These are phyloP conservation scores for Apoda limacodes DNA, from an alignment of 2,888 invertebrate genomes.

Conservation along the genomic window DNA sequence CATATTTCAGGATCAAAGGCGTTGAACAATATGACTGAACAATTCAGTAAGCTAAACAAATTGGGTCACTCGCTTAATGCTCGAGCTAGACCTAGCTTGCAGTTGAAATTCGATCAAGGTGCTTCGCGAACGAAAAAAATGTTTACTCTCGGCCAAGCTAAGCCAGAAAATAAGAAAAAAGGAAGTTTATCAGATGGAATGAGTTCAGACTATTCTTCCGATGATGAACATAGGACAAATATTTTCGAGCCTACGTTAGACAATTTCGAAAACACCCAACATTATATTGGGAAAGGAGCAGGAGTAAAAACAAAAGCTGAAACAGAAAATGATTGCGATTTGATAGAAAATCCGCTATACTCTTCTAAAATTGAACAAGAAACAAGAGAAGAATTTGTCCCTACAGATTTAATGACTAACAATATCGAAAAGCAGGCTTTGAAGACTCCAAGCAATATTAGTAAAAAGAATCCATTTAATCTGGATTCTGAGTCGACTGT, in stretches of 20 bases:
- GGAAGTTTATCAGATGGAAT: slow-evolving; percentile 76
- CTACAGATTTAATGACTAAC: slow-evolving; percentile 66
- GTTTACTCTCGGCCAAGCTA: slow-evolving; percentile 61
- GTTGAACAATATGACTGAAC: slow-evolving; percentile 86
- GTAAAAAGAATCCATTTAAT: slow-evolving; percentile 53
- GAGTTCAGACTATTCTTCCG: slow-evolving; percentile 65
- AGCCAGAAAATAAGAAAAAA: slow-evolving; percentile 66
- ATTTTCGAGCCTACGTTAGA: slow-evolving; percentile 62
- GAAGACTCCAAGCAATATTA: slow-evolving; percentile 45
- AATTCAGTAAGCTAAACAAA: slow-evolving; percentile 86
- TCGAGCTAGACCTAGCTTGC: slow-evolving; percentile 61
- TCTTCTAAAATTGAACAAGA: slow-evolving; percentile 59
- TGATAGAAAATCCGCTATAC: slow-evolving; percentile 58
- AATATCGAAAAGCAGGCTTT: slow-evolving; percentile 30
- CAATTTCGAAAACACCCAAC: slow-evolving; percentile 60
- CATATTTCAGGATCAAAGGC: slow-evolving; percentile 80
- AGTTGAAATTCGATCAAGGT: slow-evolving; percentile 58
- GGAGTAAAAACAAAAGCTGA: slow-evolving; percentile 25
- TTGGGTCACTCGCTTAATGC: slow-evolving; percentile 74
- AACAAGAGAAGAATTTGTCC: slow-evolving; percentile 66
- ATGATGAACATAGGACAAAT: slow-evolving; percentile 61
- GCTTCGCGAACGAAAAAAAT: slow-evolving; percentile 56
- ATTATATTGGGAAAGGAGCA: slow-evolving; percentile 49
- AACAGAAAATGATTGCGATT: slow-evolving; percentile 47
- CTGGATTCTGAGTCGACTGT: slow-evolving; percentile 20